Conservation (phyloP, 2,797 vertebrate genomes). For the Karalla daura region DNA sequence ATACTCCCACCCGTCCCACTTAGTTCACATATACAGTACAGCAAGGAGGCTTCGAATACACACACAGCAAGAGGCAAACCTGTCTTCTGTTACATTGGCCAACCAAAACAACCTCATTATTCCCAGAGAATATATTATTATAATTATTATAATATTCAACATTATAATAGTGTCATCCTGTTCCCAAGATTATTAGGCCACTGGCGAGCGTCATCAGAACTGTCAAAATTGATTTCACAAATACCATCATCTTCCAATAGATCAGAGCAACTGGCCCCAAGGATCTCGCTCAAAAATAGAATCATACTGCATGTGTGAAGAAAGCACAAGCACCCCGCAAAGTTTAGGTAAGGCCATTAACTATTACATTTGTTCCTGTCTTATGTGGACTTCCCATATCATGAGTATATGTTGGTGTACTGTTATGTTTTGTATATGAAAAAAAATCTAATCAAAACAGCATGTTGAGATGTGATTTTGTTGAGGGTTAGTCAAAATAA, state of each 20-base stretch:
- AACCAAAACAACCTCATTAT: conserved; percentile 55
- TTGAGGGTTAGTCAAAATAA: background rate
- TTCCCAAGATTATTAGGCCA: conserved; percentile 17
- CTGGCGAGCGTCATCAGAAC: conserved; percentile 4
- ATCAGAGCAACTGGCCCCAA: background rate
- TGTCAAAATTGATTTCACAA: conserved; percentile 29
- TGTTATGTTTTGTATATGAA: no score
- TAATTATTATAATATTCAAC: background rate
- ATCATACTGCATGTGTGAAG: background rate
- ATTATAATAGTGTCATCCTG: background rate
- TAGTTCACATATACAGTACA: background rate
- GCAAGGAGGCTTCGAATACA: conserved; percentile 2
- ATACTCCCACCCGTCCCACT: conserved; percentile 11
- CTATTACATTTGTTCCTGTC: no score
- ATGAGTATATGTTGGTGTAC: no score
- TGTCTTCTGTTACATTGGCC: background rate
- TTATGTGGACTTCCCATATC: no score
- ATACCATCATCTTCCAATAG: background rate
- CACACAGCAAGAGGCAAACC: conserved; percentile 18
- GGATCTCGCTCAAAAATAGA: no score
- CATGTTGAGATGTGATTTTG: background rate
- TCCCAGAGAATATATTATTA: conserved; percentile 20
- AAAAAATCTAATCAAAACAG: conserved; percentile 8
- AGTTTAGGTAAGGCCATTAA: background rate
- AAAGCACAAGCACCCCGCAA: background rate